phyloP scores from a whole-genome alignment of 2,113 vertebrate genomes.

The Damaliscus lunatus region DNA sequence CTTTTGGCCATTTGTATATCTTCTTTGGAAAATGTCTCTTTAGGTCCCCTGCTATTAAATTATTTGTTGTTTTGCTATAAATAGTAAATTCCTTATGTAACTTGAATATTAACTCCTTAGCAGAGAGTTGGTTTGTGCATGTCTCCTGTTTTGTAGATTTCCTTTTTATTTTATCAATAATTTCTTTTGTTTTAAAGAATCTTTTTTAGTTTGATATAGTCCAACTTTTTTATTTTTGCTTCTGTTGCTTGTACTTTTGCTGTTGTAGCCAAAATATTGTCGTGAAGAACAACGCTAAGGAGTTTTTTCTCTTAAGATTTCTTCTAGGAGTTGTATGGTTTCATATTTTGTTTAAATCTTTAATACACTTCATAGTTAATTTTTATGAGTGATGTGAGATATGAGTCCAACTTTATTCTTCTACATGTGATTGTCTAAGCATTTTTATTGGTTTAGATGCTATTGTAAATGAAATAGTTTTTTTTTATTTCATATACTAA shows the following conservation, averaged over 20 bases:
- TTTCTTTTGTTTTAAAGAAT: not conserved
- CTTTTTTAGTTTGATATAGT: not conserved
- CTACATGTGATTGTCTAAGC: not conserved
- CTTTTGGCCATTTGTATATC: not conserved
- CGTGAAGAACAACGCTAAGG: not conserved
- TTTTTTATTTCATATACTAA: not conserved
- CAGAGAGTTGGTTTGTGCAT: not conserved
- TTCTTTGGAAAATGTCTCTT: not conserved
- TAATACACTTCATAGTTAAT: not conserved
- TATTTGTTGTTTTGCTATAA: not conserved
- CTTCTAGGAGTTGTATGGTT: not conserved
- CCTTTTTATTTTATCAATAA: not conserved
- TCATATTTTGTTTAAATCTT: not conserved
- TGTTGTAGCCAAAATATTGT: not conserved
- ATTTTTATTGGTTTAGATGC: not conserved
- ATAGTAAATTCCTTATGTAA: not conserved
- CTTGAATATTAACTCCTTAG: not conserved
- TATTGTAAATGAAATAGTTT: not conserved
- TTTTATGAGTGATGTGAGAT: not conserved
- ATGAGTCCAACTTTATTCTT: not conserved
- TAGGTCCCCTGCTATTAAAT: not conserved
- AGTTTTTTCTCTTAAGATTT: not conserved
- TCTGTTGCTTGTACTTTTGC: not conserved
- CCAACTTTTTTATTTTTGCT: not conserved
- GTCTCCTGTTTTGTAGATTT: not conserved